These are phyloP conservation scores for Monarcha castaneiventris DNA, from an alignment of 2,113 vertebrate genomes.

Conservation along the genomic window DNA sequence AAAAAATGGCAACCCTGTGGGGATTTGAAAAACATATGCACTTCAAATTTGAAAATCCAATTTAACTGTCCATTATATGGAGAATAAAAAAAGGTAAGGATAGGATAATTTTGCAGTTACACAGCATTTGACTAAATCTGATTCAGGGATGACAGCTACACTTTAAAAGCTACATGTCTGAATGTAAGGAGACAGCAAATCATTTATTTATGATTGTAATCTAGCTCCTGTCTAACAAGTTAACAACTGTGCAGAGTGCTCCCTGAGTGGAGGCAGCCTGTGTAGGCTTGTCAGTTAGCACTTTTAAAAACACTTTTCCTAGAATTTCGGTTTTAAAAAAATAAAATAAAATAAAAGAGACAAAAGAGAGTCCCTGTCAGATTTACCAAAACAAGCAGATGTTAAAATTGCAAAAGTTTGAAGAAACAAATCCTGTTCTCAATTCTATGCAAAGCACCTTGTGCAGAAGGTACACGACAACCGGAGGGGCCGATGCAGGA, in stretches of 20 bases:
- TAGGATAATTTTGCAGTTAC: slow-evolving; percentile 83
- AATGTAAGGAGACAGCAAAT: slow-evolving; percentile 83
- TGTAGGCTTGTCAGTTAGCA: slow-evolving; percentile 69
- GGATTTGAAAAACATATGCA: slow-evolving; percentile 80
- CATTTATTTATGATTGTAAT: slow-evolving; percentile 87
- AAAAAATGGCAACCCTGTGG: slow-evolving; percentile 79
- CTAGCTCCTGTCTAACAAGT: slow-evolving; percentile 81
- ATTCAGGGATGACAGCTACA: slow-evolving; percentile 81
- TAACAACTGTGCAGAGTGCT: slow-evolving; percentile 68
- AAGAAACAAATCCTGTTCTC: background rate
- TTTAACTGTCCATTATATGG: slow-evolving; percentile 84
- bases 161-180: slow-evolving; percentile 82
- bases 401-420: slow-evolving; percentile 29
- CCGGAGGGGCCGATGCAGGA: background rate
- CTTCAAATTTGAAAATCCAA: slow-evolving; percentile 84
- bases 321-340: background rate
- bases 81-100: slow-evolving; percentile 81
- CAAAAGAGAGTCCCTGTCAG: slow-evolving; percentile 69
- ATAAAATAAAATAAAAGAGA: slow-evolving; percentile 43
- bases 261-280: slow-evolving; percentile 60
- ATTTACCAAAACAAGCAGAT: slow-evolving; percentile 58
- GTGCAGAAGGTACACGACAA: background rate
- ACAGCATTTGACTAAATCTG: slow-evolving; percentile 83
- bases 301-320: slow-evolving; percentile 65
- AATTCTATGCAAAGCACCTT: slow-evolving; percentile 2